Base-by-base conservation (phyloP, 1,140 invertebrate species). In the Diorhabda sublineata region DNA sequence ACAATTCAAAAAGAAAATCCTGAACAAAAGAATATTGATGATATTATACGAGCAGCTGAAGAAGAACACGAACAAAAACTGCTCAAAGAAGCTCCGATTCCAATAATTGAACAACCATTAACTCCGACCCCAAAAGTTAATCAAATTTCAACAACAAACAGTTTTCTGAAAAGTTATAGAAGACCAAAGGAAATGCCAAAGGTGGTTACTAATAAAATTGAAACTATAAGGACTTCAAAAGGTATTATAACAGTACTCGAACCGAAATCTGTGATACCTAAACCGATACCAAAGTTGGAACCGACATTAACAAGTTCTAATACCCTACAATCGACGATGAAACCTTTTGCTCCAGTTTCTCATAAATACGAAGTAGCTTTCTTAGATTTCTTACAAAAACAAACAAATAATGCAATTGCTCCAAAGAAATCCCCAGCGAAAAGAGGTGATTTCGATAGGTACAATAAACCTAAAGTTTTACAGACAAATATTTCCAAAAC, bases 21-120 rank as follows among this genome's bases (percentile, higher is more conserved):
- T 44, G 59, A 69, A 66, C 67, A 66, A 4, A 73, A 79, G 67
- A 61, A 76, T 7, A 77, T 79, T 11, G 77, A 79, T 42, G 71
- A 73, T 60, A 79, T 79, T 58, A 79, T 79, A 7, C 70, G 72
- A 26, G 69, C 73, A 44, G 78, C 77, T 3, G 71, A 69, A 6
- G 72, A 77, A 63, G 78, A 79, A 70, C 75, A 78, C 61, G 74
- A 76, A 61, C 67, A 74, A 45, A 64, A 5, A n/a, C 57, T 71
- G 7, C 62, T 68, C 45, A 44, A 70, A 43, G 59, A 71, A 67
- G 11, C 64, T 61, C 45, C 41, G 9, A 26, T 26, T 26, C 26
- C 26, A 26, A 26, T 26, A 26, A 26, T 26, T 26, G 26, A 26
- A 26, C 26, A 26, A 26, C 26, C 26, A 26, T 26, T 26, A 26